Conservation (phyloP, 2,113 vertebrate species). For the Podarcis muralis region DNA sequence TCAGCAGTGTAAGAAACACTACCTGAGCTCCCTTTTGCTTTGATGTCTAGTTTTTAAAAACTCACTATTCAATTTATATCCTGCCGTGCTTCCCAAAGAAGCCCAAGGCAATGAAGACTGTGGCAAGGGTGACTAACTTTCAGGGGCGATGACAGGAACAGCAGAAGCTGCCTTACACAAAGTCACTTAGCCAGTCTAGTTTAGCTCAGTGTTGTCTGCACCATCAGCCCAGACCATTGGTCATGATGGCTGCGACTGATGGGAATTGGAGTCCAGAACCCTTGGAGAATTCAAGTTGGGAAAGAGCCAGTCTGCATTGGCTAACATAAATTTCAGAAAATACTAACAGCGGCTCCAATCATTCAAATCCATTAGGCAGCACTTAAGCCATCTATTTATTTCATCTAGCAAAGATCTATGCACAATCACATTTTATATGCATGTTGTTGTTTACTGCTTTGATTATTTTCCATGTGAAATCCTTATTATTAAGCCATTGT, state of each 20-base stretch:
- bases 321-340: no score
- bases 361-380: not conserved
- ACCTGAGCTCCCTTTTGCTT: constrained; percentile 25
- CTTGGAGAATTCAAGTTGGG: no score
- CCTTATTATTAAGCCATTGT: not conserved
- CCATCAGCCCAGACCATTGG: no score
- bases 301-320: no score
- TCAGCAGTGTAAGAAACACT: constrained; percentile 19
- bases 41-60: not conserved
- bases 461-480: not conserved
- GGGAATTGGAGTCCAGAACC: no score
- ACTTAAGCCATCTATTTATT: no score
- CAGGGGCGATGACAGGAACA: constrained; percentile 12
- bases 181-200: no score
- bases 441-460: not conserved
- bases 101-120: no score
- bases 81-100: no score
- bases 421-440: not conserved
- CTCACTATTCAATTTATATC: no score
- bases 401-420: not conserved
- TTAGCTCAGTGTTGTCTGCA: no score
- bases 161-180: not conserved
- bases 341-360: not conserved
- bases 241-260: no score
- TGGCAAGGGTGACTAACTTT: constrained; percentile 1